phyloP scores from a whole-genome alignment of 92 coral and sea anemone species.

The Metridium senile region DNA sequence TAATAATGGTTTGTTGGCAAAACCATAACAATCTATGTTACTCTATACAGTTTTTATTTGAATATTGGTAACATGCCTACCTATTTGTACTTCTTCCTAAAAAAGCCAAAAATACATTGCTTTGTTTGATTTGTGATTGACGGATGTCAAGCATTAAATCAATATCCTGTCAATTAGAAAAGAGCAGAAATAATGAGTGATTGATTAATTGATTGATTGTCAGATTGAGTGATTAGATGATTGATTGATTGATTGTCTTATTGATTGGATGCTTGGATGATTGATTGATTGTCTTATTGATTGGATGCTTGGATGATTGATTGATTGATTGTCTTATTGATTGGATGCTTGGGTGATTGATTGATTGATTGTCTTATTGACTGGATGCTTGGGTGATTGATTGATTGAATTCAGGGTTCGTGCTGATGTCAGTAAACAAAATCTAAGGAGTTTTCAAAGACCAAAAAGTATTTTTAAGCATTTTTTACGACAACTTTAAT shows the following conservation, averaged over 20 bases:
- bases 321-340: no score
- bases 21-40: no score
- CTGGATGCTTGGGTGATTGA: no score
- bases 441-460: no score
- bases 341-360: not conserved
- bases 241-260: not conserved
- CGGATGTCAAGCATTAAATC: slow-evolving; percentile 47
- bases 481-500: no score
- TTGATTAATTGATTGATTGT: not conserved
- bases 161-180: slow-evolving; percentile 29
- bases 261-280: not conserved
- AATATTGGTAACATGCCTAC: slow-evolving; percentile 28
- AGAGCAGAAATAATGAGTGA: not conserved
- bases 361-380: not conserved
- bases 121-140: slow-evolving; percentile 57
- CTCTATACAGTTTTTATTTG: no score
- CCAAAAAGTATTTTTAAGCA: no score
- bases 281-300: not conserved
- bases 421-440: no score
- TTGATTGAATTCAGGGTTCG: no score
- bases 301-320: not conserved
- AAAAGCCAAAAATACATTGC: slow-evolving; percentile 70
- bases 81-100: slow-evolving; percentile 70
- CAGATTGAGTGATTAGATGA: not conserved
- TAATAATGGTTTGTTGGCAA: no score